These are phyloP conservation scores for Nestor notabilis DNA, from an alignment of 2,113 vertebrate species.

Conservation along the genomic window DNA sequence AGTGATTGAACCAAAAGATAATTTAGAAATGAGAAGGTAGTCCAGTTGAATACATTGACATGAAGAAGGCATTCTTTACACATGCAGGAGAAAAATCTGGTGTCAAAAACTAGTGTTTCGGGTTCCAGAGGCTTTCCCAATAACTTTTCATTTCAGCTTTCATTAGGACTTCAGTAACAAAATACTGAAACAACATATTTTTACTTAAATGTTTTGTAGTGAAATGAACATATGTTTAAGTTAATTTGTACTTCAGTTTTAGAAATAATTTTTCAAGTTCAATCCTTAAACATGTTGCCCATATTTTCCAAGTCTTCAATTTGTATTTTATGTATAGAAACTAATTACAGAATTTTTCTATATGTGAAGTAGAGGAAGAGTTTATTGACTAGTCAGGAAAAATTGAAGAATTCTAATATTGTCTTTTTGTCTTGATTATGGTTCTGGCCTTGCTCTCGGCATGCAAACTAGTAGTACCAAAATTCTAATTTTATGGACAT, in stretches of 20 bases:
- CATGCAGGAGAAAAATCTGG: neutral
- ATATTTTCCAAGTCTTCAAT: neutral
- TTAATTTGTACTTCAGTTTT: neutral
- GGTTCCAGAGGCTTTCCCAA: neutral
- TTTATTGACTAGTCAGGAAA: neutral
- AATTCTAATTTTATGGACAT: neutral
- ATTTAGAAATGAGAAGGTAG: neutral
- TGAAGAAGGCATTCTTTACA: neutral
- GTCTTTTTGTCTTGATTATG: neutral
- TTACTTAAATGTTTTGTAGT: neutral
- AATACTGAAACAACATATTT: neutral
- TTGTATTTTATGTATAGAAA: neutral
- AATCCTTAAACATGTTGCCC: neutral
- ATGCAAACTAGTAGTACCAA: neutral
- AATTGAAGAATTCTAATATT: neutral
- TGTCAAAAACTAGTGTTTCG: neutral
- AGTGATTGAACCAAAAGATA: neutral
- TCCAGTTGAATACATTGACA: neutral
- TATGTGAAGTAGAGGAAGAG: neutral
- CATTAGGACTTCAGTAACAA: neutral
- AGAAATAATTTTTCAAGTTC: neutral
- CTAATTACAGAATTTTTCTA: neutral
- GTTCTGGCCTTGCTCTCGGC: neutral
- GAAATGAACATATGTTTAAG: neutral
- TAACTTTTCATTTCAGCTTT: neutral